These are phyloP conservation scores for Liasis olivaceus DNA, from an alignment of 2,797 vertebrate genomes.

Conservation along the genomic window DNA sequence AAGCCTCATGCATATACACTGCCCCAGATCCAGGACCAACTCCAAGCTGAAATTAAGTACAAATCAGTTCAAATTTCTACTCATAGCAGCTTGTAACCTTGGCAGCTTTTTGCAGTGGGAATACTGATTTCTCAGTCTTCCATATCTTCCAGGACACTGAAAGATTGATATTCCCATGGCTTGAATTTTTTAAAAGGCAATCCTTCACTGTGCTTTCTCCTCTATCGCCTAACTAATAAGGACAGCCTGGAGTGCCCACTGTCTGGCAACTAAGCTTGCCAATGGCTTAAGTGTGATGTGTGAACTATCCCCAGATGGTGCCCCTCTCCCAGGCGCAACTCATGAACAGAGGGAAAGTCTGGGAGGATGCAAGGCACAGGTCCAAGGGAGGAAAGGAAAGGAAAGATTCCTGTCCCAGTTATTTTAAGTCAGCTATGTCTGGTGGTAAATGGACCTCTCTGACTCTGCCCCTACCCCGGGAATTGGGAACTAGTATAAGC, in stretches of 20 bases:
- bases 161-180: not conserved
- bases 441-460: not conserved
- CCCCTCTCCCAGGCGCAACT: not conserved
- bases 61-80: not conserved
- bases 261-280: not conserved
- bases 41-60: not conserved
- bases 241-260: not conserved
- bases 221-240: not conserved
- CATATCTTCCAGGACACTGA: not conserved
- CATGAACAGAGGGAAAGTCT: not conserved
- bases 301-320: not conserved
- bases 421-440: not conserved
- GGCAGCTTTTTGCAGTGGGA: not conserved
- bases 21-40: not conserved
- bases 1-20: not conserved
- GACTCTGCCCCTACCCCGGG: not conserved
- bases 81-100: not conserved
- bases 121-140: not conserved
- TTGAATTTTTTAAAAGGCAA: not conserved
- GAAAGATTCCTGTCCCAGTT: not conserved
- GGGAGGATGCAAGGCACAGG: not conserved
- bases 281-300: not conserved
- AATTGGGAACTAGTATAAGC: not conserved
- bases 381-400: not conserved
- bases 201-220: not conserved